Evolutionary conservation across 2,888 invertebrate species (phyloP), one percentile per base, ranked within the genome.

Genomic region (Caenorhabditis angaria): DNA sequence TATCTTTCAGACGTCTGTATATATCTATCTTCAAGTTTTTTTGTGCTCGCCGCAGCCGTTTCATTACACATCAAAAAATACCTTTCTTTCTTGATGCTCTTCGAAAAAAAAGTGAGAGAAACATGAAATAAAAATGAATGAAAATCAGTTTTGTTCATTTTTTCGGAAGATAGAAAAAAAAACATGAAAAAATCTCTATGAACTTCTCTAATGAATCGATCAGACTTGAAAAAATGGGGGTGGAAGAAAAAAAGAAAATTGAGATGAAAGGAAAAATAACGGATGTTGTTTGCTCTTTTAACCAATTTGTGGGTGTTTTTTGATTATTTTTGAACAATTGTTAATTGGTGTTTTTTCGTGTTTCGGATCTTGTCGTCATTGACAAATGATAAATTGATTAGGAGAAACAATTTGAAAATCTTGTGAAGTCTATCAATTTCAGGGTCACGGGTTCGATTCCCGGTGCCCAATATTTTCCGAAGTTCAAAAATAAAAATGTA

Each of bases 1-100:
- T 41, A 18, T 41, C 41, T 18, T 41, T 18, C 41, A n/a, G n/a
- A n/a, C n/a, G n/a, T n/a, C n/a, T n/a, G n/a, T n/a, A n/a, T 18
- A 12, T 41, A 3, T 14, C 41, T 41, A 41, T 41, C 41, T 41
- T 41, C 41, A 41, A 41, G 10, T 41, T 41, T 41, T 41, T 18
- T n/a, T n/a, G n/a, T n/a, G n/a, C n/a, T n/a, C 10, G 41, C 41
- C 41, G 41, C 41, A 41, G 41, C 41, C 41, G 41, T 41, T 41
- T 41, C 41, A 41, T 41, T 41, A 41, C 41, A 41, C 41, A 41
- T 41, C 18, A 41, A n/a, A n/a, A n/a, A 12, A 41, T 41, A 41
- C 41, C 41, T 41, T 41, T 18, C 18, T 12, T 18, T 41, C 41
- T 18, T 18, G 18, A 41, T 18, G 14, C 41, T 18, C 10, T 18